Percentiles rank a stretch among this genome's conserved stretches.
phyloP scores from a whole-genome alignment of 2,797 vertebrate species.

The Darevskia mixta region DNA sequence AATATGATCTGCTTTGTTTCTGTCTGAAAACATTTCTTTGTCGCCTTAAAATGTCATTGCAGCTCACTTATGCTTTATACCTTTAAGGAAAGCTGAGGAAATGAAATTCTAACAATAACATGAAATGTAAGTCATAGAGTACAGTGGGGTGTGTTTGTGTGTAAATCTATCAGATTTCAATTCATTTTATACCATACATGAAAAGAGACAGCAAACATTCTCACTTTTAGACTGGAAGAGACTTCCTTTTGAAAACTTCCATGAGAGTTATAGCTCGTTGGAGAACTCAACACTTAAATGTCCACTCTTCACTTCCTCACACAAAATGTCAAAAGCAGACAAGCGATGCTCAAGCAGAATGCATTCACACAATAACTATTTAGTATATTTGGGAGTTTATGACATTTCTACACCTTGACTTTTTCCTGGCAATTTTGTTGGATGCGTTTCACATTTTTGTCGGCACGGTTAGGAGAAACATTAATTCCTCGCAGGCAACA shows the following conservation, averaged over 20 bases:
- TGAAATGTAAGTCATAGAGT: conserved; percentile 49
- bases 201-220: conserved; percentile 55
- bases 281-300: conserved; percentile 9
- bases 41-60: conserved; percentile 62
- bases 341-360: neutral
- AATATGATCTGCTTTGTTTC: conserved; percentile 31
- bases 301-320: neutral
- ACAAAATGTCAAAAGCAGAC: conserved; percentile 1
- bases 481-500: too few relatives aligned
- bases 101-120: conserved; percentile 58
- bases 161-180: conserved; percentile 27
- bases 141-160: conserved; percentile 43
- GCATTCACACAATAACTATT: neutral
- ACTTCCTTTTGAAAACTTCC: conserved; percentile 52
- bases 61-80: conserved; percentile 68
- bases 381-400: neutral
- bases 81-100: conserved; percentile 60
- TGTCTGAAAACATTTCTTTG: conserved; percentile 56
- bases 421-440: neutral
- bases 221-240: conserved; percentile 45
- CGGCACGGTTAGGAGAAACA: neutral
- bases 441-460: neutral
- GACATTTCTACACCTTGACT: neutral
- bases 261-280: neutral
- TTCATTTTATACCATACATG: conserved; percentile 36